Base-by-base conservation (phyloP, 1,140 invertebrate species). In the Drosophila nannoptera region DNA sequence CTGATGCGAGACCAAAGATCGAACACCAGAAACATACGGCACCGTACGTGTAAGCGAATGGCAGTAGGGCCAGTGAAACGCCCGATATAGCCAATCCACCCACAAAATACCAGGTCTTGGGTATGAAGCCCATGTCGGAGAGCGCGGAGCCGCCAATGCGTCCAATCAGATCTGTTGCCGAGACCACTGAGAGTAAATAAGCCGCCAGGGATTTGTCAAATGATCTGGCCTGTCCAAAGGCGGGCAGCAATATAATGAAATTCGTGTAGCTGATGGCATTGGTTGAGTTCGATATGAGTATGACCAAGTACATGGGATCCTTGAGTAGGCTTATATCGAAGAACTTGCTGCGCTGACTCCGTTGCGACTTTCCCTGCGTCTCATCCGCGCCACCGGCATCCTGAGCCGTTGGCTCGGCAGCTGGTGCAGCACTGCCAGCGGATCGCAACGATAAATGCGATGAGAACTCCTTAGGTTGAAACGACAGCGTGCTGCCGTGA, bases 221-320 rank as follows among this genome's bases (percentile, higher is more conserved):
- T 0, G 92, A 92, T 5, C 95, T 89, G 11, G 91, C 90, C 8
- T 92, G 86, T 1, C 94, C 95, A 87, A 96, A 96, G 0, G 92
- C 91, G 4, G 95, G 95, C 11, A 96, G 90, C 3, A 96, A 78
- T 50, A 96, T 95, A 0, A 96, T 93, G 64, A 96, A 96, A 86
- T 97, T 96, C 0, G 95, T 96, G 75, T 96, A 96, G 52, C 95
- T 95, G 45, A 96, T 94, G 2, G 95, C 95, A 68, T 94, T 95
- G 0, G 95, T 95, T 29, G 93, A 95, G 78, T 96, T 96, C 0
- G 95, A 96, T 69, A 96, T 93, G 12, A 96, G 87, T 50, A 96
- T 95, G 4, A 96, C 93, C 40, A 96, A 90, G 81, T 96, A 96
- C 33, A 96, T 92, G 0, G 94, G 94, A 87, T 96, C 94, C 87